phyloP scores from a whole-genome alignment of 2,888 invertebrate species.

The Lasioglossum morio region DNA sequence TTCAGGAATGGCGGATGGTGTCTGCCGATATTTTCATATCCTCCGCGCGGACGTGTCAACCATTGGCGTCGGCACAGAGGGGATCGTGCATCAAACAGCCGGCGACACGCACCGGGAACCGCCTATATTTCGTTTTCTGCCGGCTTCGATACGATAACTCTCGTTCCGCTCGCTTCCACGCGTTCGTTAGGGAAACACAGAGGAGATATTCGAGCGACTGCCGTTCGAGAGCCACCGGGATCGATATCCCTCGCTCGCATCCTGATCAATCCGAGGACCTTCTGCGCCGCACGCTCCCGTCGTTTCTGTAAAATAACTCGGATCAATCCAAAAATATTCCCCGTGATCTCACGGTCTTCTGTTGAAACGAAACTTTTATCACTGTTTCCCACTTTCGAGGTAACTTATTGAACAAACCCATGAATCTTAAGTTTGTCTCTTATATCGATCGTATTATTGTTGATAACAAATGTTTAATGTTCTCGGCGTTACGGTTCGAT shows the following conservation, averaged over 20 bases:
- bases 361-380: too few relatives aligned
- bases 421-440: too few relatives aligned
- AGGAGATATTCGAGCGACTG: constrained; percentile 7
- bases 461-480: too few relatives aligned
- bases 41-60: constrained; percentile 48
- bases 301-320: not conserved
- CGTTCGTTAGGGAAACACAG: not conserved
- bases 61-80: constrained; percentile 34
- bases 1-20: constrained; percentile 56
- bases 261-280: not conserved
- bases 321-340: not conserved
- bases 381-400: too few relatives aligned
- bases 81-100: constrained; percentile 13
- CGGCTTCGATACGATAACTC: constrained; percentile 12
- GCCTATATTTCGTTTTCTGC: constrained; percentile 17
- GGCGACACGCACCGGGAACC: not conserved
- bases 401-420: too few relatives aligned
- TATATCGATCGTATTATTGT: too few relatives aligned
- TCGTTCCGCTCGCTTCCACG: constrained; percentile 2
- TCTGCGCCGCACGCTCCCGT: not conserved
- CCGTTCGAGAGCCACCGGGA: not conserved
- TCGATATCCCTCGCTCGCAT: not conserved
- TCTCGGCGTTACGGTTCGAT: too few relatives aligned
- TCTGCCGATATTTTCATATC: constrained; percentile 62
- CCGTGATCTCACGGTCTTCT: not conserved